These are phyloP conservation scores for Drosophila pallidifrons DNA, from an alignment of 1,140 invertebrate genomes.

Conservation along the genomic window DNA sequence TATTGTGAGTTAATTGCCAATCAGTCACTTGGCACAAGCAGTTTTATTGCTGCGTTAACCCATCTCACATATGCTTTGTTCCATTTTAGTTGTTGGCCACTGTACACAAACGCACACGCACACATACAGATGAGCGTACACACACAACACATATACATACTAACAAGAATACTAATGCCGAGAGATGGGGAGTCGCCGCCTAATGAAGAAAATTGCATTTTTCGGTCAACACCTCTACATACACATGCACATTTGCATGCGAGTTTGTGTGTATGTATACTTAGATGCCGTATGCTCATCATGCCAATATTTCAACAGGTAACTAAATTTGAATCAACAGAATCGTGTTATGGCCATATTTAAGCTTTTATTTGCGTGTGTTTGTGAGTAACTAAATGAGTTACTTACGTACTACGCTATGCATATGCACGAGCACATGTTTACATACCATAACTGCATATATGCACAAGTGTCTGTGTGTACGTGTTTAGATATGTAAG, in stretches of 20 bases:
- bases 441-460: not conserved
- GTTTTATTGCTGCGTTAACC: not conserved
- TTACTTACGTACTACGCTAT: slow-evolving; percentile 16
- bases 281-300: not conserved
- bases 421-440: slow-evolving; percentile 3
- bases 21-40: not conserved
- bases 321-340: slow-evolving; percentile 13
- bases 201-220: slow-evolving; percentile 10
- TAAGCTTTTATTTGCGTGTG: not conserved
- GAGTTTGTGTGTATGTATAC: not conserved
- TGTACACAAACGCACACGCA: not conserved
- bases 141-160: not conserved
- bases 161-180: not conserved
- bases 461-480: not conserved
- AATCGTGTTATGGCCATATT: not conserved
- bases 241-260: not conserved
- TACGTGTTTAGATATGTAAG: not conserved
- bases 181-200: not conserved
- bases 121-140: not conserved
- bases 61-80: not conserved
- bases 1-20: not conserved
- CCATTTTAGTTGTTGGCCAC: not conserved
- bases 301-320: slow-evolving; percentile 42
- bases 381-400: not conserved
- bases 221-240: not conserved